Evolutionary conservation across 2,888 invertebrate species (phyloP).

Genomic region (Sepioteuthis lessoniana): DNA sequence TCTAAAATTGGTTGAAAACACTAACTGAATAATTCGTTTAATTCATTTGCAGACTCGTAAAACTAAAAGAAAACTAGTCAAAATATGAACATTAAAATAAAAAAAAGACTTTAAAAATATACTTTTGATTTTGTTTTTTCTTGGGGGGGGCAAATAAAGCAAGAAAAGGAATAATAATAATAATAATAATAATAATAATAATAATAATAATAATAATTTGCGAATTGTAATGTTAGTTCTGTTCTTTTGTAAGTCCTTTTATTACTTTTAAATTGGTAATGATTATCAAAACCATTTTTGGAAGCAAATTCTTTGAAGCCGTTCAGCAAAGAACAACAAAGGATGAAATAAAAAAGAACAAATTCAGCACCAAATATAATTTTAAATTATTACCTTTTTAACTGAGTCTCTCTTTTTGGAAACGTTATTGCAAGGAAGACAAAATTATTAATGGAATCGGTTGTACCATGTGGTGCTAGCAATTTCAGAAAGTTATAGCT

Average conservation of each 20-base stretch:
- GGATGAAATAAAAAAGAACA: background rate
- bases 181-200: background rate
- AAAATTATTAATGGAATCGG: background rate
- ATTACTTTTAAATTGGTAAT: background rate
- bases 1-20: background rate
- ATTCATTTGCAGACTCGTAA: background rate
- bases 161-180: background rate
- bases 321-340: background rate
- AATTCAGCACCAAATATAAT: background rate
- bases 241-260: background rate
- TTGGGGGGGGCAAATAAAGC: background rate
- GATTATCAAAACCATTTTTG: conserved; percentile 17
- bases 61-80: background rate
- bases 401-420: background rate
- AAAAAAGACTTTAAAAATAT: background rate
- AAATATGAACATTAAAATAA: background rate
- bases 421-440: background rate
- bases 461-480: background rate
- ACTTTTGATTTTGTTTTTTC: no score
- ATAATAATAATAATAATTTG: background rate
- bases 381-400: background rate
- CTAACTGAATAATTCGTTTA: background rate
- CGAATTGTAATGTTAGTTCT: background rate
- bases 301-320: background rate
- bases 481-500: conserved; percentile 18